A percentile compares a stretch with the other conserved stretches of the same genome.
These are phyloP conservation scores for Copidosoma aretas DNA, from an alignment of 2,888 invertebrate genomes.

Conservation along the genomic window DNA sequence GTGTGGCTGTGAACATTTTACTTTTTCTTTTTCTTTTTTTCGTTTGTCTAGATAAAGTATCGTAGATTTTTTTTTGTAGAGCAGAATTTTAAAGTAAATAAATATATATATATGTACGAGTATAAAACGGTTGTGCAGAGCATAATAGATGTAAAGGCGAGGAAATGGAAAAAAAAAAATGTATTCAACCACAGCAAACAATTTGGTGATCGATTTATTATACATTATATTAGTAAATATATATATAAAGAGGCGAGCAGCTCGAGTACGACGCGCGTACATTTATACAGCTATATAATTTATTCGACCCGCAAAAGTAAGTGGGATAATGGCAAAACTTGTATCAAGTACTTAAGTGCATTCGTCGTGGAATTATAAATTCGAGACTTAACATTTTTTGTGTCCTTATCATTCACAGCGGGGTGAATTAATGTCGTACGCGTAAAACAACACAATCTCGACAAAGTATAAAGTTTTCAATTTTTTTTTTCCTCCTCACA, in stretches of 20 bases:
- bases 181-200: background rate
- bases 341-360: slow-evolving; percentile 27
- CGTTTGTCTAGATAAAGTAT: slow-evolving; percentile 36
- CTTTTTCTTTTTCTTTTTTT: slow-evolving; percentile 1
- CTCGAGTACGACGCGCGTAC: background rate
- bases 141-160: slow-evolving; percentile 39
- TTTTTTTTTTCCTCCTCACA: background rate
- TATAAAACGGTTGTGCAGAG: slow-evolving; percentile 32
- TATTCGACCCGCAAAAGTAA: background rate
- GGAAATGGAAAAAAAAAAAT: slow-evolving; percentile 11
- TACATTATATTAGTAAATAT: slow-evolving; percentile 7
- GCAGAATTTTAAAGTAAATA: too few species aligned
- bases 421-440: slow-evolving; percentile 5
- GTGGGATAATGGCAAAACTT: slow-evolving; percentile 4
- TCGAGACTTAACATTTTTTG: slow-evolving; percentile 14
- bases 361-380: background rate
- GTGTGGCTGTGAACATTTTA: slow-evolving; percentile 60
- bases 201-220: slow-evolving; percentile 18
- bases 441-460: slow-evolving; percentile 1
- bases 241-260: slow-evolving; percentile 27
- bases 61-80: too few species aligned
- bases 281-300: background rate
- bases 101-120: too few species aligned
- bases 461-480: background rate
- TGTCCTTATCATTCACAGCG: background rate